These are phyloP conservation scores for Montipora cactus DNA, from an alignment of 64 coral and sea anemone genomes.

Conservation along the genomic window DNA sequence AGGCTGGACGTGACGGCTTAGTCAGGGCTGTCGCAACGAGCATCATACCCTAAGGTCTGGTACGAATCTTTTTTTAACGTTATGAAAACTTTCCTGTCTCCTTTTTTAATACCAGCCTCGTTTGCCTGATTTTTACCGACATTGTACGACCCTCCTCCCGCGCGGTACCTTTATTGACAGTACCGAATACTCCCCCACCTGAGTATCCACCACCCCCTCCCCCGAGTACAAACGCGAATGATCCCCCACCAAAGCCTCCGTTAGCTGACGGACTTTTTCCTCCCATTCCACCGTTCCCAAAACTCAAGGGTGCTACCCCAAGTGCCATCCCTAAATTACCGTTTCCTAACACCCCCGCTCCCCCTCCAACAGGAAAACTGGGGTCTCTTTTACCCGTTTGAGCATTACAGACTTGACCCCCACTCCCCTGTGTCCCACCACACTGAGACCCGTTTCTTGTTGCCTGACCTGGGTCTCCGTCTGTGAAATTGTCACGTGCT, in stretches of 20 bases:
- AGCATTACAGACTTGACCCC: background rate
- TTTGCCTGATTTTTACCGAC: constrained; percentile 21
- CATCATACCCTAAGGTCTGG: too few species aligned
- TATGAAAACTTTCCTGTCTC: constrained; percentile 49
- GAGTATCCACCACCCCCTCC: constrained; percentile 75
- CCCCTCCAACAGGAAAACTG: background rate
- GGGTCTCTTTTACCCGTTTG: background rate
- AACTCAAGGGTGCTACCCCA: background rate
- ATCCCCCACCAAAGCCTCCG: constrained; percentile 69
- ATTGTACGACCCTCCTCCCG: constrained; percentile 77
- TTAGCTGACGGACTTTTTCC: background rate
- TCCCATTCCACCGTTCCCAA: constrained; percentile 19
- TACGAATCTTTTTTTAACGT: background rate
- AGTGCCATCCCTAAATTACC: background rate
- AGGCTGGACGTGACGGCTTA: too few species aligned
- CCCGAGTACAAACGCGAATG: background rate
- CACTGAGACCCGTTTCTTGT: background rate
- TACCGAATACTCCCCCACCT: constrained; percentile 55
- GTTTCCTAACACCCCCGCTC: background rate
- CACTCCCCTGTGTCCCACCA: constrained; percentile 2
- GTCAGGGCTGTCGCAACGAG: too few species aligned
- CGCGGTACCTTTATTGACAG: background rate
- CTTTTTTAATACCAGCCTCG: constrained; percentile 53
- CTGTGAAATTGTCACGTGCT: background rate
- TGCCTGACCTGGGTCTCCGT: constrained; percentile 19